phyloP scores from a whole-genome alignment of 2,888 invertebrate genomes.

The Nemapogon koenigi region DNA sequence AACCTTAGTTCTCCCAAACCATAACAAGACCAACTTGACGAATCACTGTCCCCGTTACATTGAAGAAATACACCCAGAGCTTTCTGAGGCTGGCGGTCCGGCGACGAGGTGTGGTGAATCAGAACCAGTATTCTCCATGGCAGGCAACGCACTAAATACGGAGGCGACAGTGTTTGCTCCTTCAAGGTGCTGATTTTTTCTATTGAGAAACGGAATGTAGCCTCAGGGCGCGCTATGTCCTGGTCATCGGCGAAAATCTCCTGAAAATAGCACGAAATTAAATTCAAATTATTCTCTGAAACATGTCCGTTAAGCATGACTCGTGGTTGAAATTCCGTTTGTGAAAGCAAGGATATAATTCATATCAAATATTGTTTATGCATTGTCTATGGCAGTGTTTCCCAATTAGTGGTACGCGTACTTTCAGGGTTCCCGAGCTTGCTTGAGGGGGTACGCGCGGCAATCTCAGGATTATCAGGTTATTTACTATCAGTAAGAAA shows the following conservation, averaged over 20 bases:
- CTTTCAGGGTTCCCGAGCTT: too few species aligned
- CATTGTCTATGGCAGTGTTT: too few species aligned
- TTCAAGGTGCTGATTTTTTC: slow-evolving; percentile 87
- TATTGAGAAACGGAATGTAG: slow-evolving; percentile 89
- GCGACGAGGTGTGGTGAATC: slow-evolving; percentile 77
- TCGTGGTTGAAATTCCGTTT: too few species aligned
- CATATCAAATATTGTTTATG: too few species aligned
- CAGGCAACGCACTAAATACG: slow-evolving; percentile 91
- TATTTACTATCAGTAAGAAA: too few species aligned
- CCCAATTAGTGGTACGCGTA: too few species aligned
- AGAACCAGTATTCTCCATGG: slow-evolving; percentile 99
- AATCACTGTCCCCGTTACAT: slow-evolving; percentile 96
- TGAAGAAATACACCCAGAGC: slow-evolving; percentile 87
- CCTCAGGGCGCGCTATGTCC: slow-evolving; percentile 90
- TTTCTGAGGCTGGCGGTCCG: slow-evolving; percentile 73
- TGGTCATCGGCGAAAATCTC: slow-evolving; percentile 63
- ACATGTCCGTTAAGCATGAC: too few species aligned
- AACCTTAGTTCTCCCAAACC: slow-evolving; percentile 92
- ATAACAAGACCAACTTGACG: slow-evolving; percentile 97
- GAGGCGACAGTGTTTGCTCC: slow-evolving; percentile 82
- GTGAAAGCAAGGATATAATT: too few species aligned
- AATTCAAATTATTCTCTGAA: too few species aligned
- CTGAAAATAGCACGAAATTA: too few species aligned
- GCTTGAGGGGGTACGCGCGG: too few species aligned
- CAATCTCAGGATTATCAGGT: too few species aligned